Conservation (phyloP, 2,888 invertebrate species). For the Chaetogeoica ovagalla region DNA sequence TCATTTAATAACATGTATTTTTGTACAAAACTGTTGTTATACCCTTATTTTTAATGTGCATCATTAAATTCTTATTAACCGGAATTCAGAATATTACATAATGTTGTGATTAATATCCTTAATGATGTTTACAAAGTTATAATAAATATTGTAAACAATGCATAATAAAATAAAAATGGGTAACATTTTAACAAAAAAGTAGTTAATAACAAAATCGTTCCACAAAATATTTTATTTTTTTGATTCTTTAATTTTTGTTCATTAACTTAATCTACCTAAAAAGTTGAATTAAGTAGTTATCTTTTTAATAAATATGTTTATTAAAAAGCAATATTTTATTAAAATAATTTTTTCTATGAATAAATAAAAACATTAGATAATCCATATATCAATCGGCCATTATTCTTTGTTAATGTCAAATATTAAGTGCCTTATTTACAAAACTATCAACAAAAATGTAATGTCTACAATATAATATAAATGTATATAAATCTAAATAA, state of each 20-base stretch:
- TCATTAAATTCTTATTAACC: not conserved
- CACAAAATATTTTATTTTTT: too few relatives aligned
- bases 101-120: not conserved
- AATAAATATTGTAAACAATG: not conserved
- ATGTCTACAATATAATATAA: too few relatives aligned
- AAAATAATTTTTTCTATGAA: not conserved
- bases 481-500: not conserved
- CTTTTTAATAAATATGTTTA: not conserved
- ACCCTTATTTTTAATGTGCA: not conserved
- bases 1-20: not conserved
- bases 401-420: not conserved
- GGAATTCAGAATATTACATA: not conserved
- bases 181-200: too few relatives aligned
- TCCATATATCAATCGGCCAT: too few relatives aligned
- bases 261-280: too few relatives aligned
- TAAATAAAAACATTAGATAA: not conserved
- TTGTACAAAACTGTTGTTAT: not conserved
- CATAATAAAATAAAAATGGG: too few relatives aligned
- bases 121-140: not conserved
- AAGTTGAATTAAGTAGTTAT: not conserved
- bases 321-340: not conserved
- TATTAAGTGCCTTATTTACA: not conserved
- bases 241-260: too few relatives aligned
- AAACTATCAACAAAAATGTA: not conserved
- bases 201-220: too few relatives aligned